Percentiles rank a stretch among this genome's conserved stretches.
Conservation (phyloP, 1,140 invertebrate species). For the Sipha flava region DNA sequence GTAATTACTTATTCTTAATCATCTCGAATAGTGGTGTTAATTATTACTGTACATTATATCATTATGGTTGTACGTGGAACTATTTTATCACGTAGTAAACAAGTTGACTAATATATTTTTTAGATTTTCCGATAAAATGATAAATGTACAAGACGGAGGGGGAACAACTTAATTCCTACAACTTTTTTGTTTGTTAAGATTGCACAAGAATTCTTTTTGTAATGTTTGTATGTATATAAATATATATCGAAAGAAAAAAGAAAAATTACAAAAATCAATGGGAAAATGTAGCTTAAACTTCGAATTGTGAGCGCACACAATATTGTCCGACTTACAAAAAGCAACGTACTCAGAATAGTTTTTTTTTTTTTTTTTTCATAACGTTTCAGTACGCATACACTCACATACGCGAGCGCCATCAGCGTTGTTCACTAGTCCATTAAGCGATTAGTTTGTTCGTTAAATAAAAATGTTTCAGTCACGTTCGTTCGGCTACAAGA, state of each 20-base stretch:
- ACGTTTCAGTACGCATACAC: neutral
- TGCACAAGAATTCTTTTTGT: neutral
- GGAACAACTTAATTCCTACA: neutral
- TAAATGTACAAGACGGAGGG: neutral
- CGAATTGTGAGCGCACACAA: neutral
- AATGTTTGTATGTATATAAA: neutral
- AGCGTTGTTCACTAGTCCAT: neutral
- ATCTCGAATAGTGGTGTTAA: too few species aligned
- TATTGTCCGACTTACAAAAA: neutral
- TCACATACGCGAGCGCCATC: neutral
- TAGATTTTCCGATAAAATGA: neutral
- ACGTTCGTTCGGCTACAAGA: neutral
- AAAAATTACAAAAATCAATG: neutral
- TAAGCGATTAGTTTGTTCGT: conserved; percentile 17
- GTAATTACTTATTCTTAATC: too few species aligned
- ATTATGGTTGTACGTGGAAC: too few species aligned
- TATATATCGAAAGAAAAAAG: too few species aligned
- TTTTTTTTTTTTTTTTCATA: neutral
- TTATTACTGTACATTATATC: too few species aligned
- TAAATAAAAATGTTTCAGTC: conserved; percentile 3
- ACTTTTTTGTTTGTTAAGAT: neutral
- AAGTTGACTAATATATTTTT: neutral
- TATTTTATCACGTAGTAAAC: too few species aligned
- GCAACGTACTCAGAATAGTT: neutral
- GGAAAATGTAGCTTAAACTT: neutral